Evolutionary conservation across 2,113 vertebrate species (phyloP), one percentile per base, ranked within the genome.

Genomic region (Puffinus mauretanicus): DNA sequence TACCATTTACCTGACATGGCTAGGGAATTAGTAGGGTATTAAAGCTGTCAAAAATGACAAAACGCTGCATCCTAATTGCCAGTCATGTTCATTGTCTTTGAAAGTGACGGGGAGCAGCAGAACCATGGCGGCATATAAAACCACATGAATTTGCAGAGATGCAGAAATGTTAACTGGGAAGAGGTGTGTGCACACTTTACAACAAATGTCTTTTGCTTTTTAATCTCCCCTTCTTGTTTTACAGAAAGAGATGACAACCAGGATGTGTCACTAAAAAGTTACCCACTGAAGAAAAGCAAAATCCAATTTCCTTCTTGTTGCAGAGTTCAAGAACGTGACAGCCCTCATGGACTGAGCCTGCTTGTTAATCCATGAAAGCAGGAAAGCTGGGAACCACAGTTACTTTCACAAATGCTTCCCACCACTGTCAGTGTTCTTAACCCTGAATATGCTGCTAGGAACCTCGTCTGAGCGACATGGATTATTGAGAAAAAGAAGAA

Each of bases 191-290:
- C 44, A 29, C 9, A 13, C 26, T 82, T 66, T 27, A 34, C 42
- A 42, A 81, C 14, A 76, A 61, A 49, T 62, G 20, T 22, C 30
- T 10, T 93, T 94, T 75, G 21, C 30, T 15, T 82, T 85, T 54
- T 82, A 60, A 42, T 67, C 54, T 93, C 40, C 34, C 47, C 54
- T 91, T 92, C 65, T 97, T 97, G 51, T 96, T 95, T 98, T 98
- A 71, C 98, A 99, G 98, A 98, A 98, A 91, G 98, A 99, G 93
- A 98, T 99, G 98, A 98, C 98, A 32, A 80, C 95, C 91, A 97
- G 97, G 86, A 98, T 99, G 98, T 99, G 98, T 96, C 98, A 98
- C 87, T 99, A 89, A 97, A 61, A n/a, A 91, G 61, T 55, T 66
- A 42, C 26, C 29, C 9, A 38, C 36, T 26, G 57, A 97, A 97